Percentiles rank a stretch among this genome's conserved stretches.
Conservation (phyloP, 92 coral and sea anemone genomes). For the Actinernus sp. region DNA sequence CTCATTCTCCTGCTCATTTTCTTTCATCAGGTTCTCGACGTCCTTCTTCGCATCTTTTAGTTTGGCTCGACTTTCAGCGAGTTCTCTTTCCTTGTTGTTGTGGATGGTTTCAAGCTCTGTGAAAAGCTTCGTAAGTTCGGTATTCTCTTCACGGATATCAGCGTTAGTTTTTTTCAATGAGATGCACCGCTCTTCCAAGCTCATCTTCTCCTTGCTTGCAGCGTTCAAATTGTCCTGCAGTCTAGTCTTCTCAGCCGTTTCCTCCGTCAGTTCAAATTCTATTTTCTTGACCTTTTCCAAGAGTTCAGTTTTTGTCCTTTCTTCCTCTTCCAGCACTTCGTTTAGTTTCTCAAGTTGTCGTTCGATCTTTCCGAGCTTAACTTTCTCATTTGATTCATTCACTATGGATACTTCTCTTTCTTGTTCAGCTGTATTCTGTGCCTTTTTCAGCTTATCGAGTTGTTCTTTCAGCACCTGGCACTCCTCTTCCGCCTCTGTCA, state of each 20-base stretch:
- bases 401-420: slow-evolving; percentile 63
- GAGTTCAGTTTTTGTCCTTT: slow-evolving; percentile 17
- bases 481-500: slow-evolving; percentile 68
- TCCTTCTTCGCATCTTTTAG: slow-evolving; percentile 27
- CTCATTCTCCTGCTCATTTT: slow-evolving; percentile 57
- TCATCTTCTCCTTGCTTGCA: slow-evolving; percentile 1
- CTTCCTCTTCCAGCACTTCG: slow-evolving; percentile 23
- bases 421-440: slow-evolving; percentile 46
- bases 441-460: slow-evolving; percentile 43
- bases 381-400: slow-evolving; percentile 64
- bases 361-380: slow-evolving; percentile 50
- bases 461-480: slow-evolving; percentile 62
- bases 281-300: slow-evolving; percentile 9
- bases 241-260: slow-evolving; percentile 7
- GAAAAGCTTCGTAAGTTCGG: slow-evolving; percentile 32
- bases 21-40: slow-evolving; percentile 39
- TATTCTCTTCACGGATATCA: slow-evolving; percentile 4
- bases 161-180: slow-evolving; percentile 2
- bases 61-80: slow-evolving; percentile 13
- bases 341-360: slow-evolving; percentile 35
- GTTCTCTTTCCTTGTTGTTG: slow-evolving; percentile 25
- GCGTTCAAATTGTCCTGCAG: slow-evolving; percentile 21
- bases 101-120: slow-evolving; percentile 27
- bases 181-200: background rate
- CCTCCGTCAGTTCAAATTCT: background rate